Percentiles rank a stretch among this genome's conserved stretches.
Evolutionary conservation across 2,113 vertebrate genomes (phyloP).

Genomic region (Proteles cristata): DNA sequence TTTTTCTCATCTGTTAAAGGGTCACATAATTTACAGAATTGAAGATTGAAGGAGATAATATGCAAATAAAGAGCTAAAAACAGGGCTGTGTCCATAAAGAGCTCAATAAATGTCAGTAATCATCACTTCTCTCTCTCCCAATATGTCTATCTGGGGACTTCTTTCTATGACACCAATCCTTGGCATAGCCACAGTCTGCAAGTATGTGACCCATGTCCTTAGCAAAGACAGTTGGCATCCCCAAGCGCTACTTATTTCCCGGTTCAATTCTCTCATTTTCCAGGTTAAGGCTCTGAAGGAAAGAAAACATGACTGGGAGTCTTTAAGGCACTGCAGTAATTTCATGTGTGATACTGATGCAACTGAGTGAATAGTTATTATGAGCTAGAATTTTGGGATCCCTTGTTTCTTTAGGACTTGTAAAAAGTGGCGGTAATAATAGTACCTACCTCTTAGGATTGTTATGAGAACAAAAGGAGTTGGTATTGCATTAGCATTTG

Average conservation of each 20-base stretch:
- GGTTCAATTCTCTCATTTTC: slow-evolving; percentile 28
- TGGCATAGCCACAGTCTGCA: slow-evolving; percentile 15
- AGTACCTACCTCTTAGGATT: slow-evolving; percentile 38
- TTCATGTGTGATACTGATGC: slow-evolving; percentile 22
- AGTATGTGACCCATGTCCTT: slow-evolving; percentile 20
- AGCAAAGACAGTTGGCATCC: slow-evolving; percentile 38
- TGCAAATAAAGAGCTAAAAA: slow-evolving; percentile 5
- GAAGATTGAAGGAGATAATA: slow-evolving; percentile 50
- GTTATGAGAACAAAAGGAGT: slow-evolving; percentile 45
- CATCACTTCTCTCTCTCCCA: slow-evolving; percentile 15
- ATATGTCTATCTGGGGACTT: not conserved
- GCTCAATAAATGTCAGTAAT: slow-evolving; percentile 19
- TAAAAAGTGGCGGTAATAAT: not conserved
- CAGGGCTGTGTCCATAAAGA: not conserved
- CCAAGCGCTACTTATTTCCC: not conserved
- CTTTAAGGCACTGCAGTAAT: slow-evolving; percentile 34
- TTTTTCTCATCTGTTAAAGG: slow-evolving; percentile 52
- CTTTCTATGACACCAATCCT: not conserved
- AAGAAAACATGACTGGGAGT: slow-evolving; percentile 20
- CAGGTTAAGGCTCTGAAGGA: slow-evolving; percentile 5
- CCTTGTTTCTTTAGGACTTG: slow-evolving; percentile 33
- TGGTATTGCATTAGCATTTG: slow-evolving; percentile 13
- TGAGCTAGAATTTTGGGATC: slow-evolving; percentile 28
- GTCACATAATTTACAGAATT: slow-evolving; percentile 45
- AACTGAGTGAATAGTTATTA: slow-evolving; percentile 2